These are phyloP conservation scores for Aphaenogaster floridana DNA, from an alignment of 1,140 invertebrate species.

Conservation along the genomic window DNA sequence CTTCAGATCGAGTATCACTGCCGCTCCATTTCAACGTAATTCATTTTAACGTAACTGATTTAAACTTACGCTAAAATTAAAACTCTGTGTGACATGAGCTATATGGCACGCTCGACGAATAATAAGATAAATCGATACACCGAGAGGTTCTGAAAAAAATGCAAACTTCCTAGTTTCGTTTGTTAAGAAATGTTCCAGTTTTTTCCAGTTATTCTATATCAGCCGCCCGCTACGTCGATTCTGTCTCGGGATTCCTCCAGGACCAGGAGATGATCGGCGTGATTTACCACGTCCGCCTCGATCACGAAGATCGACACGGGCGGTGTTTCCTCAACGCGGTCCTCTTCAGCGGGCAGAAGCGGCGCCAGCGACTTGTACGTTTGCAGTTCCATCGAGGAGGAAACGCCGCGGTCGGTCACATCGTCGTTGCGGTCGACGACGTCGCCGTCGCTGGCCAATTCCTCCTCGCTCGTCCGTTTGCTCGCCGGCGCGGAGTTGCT, in stretches of 20 bases:
- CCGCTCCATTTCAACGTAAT: neutral
- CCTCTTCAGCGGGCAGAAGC: slow-evolving; percentile 49
- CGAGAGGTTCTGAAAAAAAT: neutral
- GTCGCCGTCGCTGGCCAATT: slow-evolving; percentile 51
- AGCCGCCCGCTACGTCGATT: slow-evolving; percentile 44
- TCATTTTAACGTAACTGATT: neutral
- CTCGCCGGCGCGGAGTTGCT: neutral
- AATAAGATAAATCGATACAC: neutral
- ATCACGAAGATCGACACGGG: slow-evolving; percentile 76
- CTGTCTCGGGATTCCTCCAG: slow-evolving; percentile 32
- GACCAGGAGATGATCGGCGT: slow-evolving; percentile 17
- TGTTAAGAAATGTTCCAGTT: neutral
- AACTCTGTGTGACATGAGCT: neutral
- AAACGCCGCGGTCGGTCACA: neutral
- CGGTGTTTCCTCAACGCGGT: slow-evolving; percentile 61
- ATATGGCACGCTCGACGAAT: neutral
- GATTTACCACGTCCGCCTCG: slow-evolving; percentile 78
- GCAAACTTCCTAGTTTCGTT: neutral
- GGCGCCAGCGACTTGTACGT: slow-evolving; percentile 66
- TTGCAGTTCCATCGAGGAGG: slow-evolving; percentile 69
- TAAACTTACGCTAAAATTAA: slow-evolving; percentile 2
- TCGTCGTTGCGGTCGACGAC: slow-evolving; percentile 14
- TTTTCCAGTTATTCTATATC: neutral
- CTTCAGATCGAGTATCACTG: neutral
- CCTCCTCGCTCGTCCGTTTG: slow-evolving; percentile 48